Evolutionary conservation across 2,888 invertebrate genomes (phyloP).

Genomic region (Campoplex capitator): DNA sequence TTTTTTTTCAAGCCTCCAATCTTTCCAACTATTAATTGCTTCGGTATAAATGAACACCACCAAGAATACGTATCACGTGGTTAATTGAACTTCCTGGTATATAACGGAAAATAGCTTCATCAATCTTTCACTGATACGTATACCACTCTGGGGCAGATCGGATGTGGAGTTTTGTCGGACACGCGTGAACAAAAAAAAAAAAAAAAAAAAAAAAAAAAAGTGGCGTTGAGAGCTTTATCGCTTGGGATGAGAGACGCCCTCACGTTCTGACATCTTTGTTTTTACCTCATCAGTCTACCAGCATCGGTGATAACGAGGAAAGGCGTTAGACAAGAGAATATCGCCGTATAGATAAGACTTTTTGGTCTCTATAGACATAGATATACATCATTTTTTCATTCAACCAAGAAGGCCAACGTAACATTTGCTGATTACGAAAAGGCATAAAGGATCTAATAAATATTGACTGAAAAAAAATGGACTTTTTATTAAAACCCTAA

Average conservation of each 20-base stretch:
- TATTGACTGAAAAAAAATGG: neutral
- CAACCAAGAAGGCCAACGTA: neutral
- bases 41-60: neutral
- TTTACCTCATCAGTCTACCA: constrained; percentile 78
- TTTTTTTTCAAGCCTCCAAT: neutral
- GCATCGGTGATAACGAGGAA: constrained; percentile 63
- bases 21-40: neutral
- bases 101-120: constrained; percentile 27
- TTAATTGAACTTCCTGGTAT: neutral
- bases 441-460: neutral
- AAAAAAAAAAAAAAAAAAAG: constrained; percentile 68
- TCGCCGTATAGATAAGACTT: constrained; percentile 50
- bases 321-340: constrained; percentile 14
- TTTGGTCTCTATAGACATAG: neutral
- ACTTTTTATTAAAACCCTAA: neutral
- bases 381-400: neutral
- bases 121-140: constrained; percentile 54
- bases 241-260: constrained; percentile 53
- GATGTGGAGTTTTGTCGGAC: neutral
- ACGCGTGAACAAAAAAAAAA: constrained; percentile 62
- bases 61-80: neutral
- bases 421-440: neutral
- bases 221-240: constrained; percentile 72
- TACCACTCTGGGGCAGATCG: constrained; percentile 24
- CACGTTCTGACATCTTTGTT: constrained; percentile 70